A percentile compares a stretch with the other conserved stretches of the same genome.
These are phyloP conservation scores for Dallia pectoralis DNA, from an alignment of 2,797 vertebrate genomes.

Conservation along the genomic window DNA sequence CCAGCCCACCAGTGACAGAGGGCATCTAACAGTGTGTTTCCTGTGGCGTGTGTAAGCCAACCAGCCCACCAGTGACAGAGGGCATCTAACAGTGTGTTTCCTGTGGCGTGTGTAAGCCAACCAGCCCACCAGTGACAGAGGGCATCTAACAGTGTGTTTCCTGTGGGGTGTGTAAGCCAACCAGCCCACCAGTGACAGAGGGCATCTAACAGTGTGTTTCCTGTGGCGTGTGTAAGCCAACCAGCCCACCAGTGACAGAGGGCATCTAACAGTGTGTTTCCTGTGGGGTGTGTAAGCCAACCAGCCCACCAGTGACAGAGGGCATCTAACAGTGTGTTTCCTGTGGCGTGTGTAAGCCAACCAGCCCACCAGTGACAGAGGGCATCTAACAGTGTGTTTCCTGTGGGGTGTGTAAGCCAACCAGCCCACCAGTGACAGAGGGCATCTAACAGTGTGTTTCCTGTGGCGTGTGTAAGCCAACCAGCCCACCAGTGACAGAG, in stretches of 20 bases:
- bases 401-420: conserved; percentile 51
- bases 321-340: conserved; percentile 57
- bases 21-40: conserved; percentile 57
- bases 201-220: conserved; percentile 57
- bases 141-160: conserved; percentile 57
- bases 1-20: conserved; percentile 52
- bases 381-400: conserved; percentile 57
- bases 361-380: conserved; percentile 52
- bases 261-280: conserved; percentile 57
- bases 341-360: conserved; percentile 51
- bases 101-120: conserved; percentile 51
- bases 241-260: conserved; percentile 52
- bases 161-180: conserved; percentile 51
- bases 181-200: conserved; percentile 52
- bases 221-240: conserved; percentile 51
- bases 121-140: conserved; percentile 52
- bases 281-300: conserved; percentile 51
- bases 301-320: conserved; percentile 52
- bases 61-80: conserved; percentile 52
- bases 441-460: conserved; percentile 57
- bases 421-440: conserved; percentile 52
- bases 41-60: conserved; percentile 51
- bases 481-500: conserved; percentile 52
- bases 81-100: conserved; percentile 57
- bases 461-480: conserved; percentile 51